Percentiles rank a stretch among this genome's conserved stretches.
phyloP scores from a whole-genome alignment of 2,797 vertebrate genomes.

The Toxotes lorentzi region DNA sequence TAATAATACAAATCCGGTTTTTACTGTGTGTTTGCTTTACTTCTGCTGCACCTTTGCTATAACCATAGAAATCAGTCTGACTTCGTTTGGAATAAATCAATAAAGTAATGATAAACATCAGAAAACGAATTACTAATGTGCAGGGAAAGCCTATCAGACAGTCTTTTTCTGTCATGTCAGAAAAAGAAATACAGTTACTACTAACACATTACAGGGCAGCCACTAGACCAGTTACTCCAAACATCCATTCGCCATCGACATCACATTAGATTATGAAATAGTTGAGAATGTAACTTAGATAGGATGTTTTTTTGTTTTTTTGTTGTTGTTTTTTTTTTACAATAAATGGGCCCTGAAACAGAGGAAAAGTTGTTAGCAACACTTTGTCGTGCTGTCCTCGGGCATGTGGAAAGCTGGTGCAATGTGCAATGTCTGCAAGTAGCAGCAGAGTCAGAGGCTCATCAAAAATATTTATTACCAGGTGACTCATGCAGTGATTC shows the following conservation, averaged over 20 bases:
- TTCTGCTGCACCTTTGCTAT: neutral
- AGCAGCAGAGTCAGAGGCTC: neutral
- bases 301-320: neutral
- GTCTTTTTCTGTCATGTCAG: neutral
- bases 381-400: neutral
- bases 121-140: neutral
- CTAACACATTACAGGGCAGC: neutral
- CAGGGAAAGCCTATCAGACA: neutral
- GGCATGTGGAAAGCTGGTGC: conserved; percentile 13
- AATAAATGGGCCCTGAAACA: neutral
- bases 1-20: conserved; percentile 5
- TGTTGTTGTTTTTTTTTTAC: neutral
- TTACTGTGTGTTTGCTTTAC: conserved; percentile 5
- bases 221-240: neutral
- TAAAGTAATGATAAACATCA: too few species aligned
- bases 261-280: neutral
- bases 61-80: neutral
- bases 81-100: neutral
- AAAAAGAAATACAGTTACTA: neutral
- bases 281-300: neutral
- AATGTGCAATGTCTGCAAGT: conserved; percentile 7
- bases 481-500: conserved; percentile 16
- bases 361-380: neutral
- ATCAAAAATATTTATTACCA: neutral
- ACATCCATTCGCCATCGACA: neutral